Evolutionary conservation across 1,140 invertebrate species (phyloP).

Genomic region (Galleria mellonella): DNA sequence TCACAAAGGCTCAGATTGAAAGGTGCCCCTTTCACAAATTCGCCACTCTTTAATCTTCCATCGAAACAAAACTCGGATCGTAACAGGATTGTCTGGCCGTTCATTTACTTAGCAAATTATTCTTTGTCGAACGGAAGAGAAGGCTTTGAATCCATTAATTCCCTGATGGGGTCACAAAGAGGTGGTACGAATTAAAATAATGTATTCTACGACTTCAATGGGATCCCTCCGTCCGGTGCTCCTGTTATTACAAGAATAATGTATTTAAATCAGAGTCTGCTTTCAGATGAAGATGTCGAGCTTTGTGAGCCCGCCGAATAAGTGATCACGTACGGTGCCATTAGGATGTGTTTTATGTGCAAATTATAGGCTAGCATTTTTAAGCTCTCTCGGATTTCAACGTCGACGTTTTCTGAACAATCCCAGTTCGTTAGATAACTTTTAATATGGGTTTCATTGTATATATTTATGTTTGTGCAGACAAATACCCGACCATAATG

Average conservation of each 20-base stretch:
- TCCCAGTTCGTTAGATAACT: slow-evolving; percentile 61
- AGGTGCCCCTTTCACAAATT: slow-evolving; percentile 58
- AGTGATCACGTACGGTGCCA: slow-evolving; percentile 68
- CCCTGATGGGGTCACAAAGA: slow-evolving; percentile 68
- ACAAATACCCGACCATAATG: not conserved
- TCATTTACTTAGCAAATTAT: slow-evolving; percentile 74
- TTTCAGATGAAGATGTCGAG: slow-evolving; percentile 66
- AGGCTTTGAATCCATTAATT: slow-evolving; percentile 73
- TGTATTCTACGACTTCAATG: slow-evolving; percentile 71
- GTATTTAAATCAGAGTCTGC: slow-evolving; percentile 71
- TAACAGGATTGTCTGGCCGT: slow-evolving; percentile 68
- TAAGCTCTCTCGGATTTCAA: slow-evolving; percentile 49
- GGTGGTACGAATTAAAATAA: slow-evolving; percentile 72
- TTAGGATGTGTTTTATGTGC: slow-evolving; percentile 73
- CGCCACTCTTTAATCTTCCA: slow-evolving; percentile 69
- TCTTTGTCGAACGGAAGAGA: slow-evolving; percentile 71
- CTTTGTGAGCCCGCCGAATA: slow-evolving; percentile 61
- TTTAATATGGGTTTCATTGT: slow-evolving; percentile 31
- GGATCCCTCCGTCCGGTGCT: slow-evolving; percentile 62
- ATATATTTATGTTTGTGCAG: slow-evolving; percentile 9
- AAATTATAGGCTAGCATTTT: slow-evolving; percentile 71
- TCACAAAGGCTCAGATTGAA: slow-evolving; percentile 55
- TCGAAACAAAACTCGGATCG: slow-evolving; percentile 66
- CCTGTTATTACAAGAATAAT: slow-evolving; percentile 72
- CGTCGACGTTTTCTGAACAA: slow-evolving; percentile 37